Base-by-base conservation (phyloP, 2,888 invertebrate genomes). In the Aromia moschata region DNA sequence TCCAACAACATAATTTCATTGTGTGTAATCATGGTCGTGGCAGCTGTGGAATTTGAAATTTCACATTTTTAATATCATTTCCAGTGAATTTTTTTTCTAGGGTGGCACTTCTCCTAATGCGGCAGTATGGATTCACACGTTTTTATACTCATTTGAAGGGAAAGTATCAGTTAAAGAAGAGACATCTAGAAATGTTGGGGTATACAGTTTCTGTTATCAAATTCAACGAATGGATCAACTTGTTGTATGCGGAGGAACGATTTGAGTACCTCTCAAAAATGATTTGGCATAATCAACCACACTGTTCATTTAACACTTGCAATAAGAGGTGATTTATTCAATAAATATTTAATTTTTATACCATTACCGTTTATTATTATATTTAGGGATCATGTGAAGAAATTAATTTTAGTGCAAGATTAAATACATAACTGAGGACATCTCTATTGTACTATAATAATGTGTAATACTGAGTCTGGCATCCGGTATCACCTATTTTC, bases 161-260 rank as follows among this genome's bases (percentile, higher is more conserved):
- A 0, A 76, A 77, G 1, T 78, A 82, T 36, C 83, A 83, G 30
- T 64, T 87, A 49, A 83, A 83, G 73, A 81, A 82, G 40, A 78
- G 87, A 47, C 88, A 88, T 76, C 78, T 89, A 51, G 87, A 88
- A 77, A 85, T 88, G 67, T 77, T 88, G 70, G 87, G 87, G 2
- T 88, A 87, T 70, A 82, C 82, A 70, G 86, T 88, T 2, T 74
- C 85, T 43, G 76, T 82, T 56, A 77, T 87, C 5, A 83, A 83
- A 64, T 79, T 82, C 37, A 77, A 76, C 15, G 79, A 83, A 55
- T 88, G 87, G 87, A 83, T 83, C 63, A 81, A 83, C 31, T 82
- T 86, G 75, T 81, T 83, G 64, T 83, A 85, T 80, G 77, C 80
- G 44, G 79, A 82, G 56, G 84, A 83, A 17, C 83, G 84, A 74